phyloP scores from a whole-genome alignment of 2,797 vertebrate species.

The Pseudochaenichthys georgianus region DNA sequence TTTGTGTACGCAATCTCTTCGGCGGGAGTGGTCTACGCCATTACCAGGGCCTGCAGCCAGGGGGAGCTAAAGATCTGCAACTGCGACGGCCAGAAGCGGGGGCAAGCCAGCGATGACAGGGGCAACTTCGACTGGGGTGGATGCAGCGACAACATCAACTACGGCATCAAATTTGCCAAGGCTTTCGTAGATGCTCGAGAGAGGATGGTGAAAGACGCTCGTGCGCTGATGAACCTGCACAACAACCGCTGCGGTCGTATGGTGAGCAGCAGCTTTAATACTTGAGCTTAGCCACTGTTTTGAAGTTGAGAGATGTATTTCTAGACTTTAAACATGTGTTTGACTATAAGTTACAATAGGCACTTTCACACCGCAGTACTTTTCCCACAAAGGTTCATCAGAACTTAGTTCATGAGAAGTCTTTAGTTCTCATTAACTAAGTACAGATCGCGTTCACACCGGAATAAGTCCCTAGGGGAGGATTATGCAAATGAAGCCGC shows the following conservation, averaged over 20 bases:
- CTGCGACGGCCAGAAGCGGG: constrained; percentile 92
- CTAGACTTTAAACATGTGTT: not conserved
- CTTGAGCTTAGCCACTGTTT: not conserved
- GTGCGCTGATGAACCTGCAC: constrained; percentile 97
- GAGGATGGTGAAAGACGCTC: constrained; percentile 94
- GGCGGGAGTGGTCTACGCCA: constrained; percentile 95
- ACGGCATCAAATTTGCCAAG: constrained; percentile 95
- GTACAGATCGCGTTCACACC: too few relatives aligned
- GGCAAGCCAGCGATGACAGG: constrained; percentile 87
- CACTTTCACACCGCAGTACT: too few relatives aligned
- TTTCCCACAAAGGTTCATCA: too few relatives aligned
- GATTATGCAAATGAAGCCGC: too few relatives aligned
- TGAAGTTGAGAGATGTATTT: not conserved
- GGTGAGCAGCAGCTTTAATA: constrained; percentile 83
- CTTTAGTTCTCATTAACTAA: too few relatives aligned
- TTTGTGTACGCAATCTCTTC: constrained; percentile 98
- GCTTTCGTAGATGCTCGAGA: constrained; percentile 96
- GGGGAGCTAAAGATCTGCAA: constrained; percentile 94
- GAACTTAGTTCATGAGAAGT: too few relatives aligned
- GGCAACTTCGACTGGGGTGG: constrained; percentile 97
- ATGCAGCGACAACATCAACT: constrained; percentile 98
- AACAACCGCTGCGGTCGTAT: constrained; percentile 97
- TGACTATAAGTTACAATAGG: not conserved
- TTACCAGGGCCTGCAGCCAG: constrained; percentile 95
- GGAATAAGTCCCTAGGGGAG: too few relatives aligned